phyloP scores from a whole-genome alignment of 2,888 invertebrate genomes.

The Smittia aterrima region DNA sequence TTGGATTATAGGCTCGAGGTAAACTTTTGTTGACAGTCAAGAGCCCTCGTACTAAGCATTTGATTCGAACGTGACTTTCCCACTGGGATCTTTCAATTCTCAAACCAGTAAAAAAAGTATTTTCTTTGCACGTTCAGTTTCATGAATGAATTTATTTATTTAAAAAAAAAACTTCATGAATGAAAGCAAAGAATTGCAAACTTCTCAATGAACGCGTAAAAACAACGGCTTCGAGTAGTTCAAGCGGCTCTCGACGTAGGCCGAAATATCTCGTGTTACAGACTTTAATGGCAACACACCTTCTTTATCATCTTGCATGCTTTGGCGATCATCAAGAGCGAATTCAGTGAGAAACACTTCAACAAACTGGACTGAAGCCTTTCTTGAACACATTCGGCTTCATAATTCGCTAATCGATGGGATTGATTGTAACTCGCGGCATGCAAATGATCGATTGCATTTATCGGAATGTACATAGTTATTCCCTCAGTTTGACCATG shows the following conservation, averaged over 20 bases:
- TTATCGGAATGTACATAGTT: neutral
- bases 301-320: neutral
- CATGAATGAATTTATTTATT: constrained; percentile 12
- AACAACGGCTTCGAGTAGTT: neutral
- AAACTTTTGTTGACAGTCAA: too few species aligned
- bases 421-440: neutral
- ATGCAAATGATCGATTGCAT: neutral
- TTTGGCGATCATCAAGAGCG: neutral
- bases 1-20: too few species aligned
- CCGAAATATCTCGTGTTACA: neutral
- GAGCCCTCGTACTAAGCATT: too few species aligned
- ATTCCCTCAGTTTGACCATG: too few species aligned
- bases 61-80: too few species aligned
- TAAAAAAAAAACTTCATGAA: neutral
- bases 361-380: too few species aligned
- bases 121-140: neutral
- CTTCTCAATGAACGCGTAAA: constrained; percentile 15
- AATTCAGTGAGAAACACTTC: too few species aligned
- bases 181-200: neutral
- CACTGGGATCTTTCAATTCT: too few species aligned
- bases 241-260: neutral
- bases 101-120: neutral
- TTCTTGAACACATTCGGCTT: too few species aligned
- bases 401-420: too few species aligned
- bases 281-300: constrained; percentile 16